Conservation (phyloP, 2,113 vertebrate species). For the Catharus minimus region DNA sequence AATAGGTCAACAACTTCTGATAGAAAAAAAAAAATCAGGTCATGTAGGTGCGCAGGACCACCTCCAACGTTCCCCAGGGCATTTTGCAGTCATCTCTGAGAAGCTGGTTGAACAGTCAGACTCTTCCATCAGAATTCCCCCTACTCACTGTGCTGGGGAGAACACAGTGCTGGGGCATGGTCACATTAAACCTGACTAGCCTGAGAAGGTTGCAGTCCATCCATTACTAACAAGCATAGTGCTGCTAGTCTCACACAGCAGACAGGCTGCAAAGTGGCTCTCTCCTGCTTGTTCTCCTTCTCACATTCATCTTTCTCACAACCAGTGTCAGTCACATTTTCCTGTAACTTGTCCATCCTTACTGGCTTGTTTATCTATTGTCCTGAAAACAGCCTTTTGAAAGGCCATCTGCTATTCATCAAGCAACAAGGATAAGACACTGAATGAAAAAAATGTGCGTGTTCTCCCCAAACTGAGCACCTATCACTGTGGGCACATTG, state of each 20-base stretch:
- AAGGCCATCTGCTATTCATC: background rate
- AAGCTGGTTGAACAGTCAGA: background rate
- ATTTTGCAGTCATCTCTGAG: background rate
- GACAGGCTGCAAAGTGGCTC: background rate
- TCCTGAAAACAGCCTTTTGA: background rate
- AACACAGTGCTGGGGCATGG: background rate
- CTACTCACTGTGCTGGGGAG: background rate
- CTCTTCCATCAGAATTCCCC: background rate
- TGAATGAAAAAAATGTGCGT: background rate
- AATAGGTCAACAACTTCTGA: background rate
- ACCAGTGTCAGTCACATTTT: background rate
- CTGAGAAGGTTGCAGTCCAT: background rate
- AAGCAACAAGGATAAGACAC: background rate
- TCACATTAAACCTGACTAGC: background rate
- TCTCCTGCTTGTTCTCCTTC: background rate
- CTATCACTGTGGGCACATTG: background rate
- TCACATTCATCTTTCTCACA: background rate
- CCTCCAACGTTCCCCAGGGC: background rate
- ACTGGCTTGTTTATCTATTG: background rate
- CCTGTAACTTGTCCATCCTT: background rate
- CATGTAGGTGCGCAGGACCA: background rate
- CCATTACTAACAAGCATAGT: background rate
- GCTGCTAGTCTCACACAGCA: background rate
- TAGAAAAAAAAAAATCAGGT: background rate
- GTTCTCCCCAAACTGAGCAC: background rate